A percentile compares a stretch with the other conserved stretches of the same genome.
phyloP scores from a whole-genome alignment of 2,797 vertebrate species.

The Coreius guichenoti region DNA sequence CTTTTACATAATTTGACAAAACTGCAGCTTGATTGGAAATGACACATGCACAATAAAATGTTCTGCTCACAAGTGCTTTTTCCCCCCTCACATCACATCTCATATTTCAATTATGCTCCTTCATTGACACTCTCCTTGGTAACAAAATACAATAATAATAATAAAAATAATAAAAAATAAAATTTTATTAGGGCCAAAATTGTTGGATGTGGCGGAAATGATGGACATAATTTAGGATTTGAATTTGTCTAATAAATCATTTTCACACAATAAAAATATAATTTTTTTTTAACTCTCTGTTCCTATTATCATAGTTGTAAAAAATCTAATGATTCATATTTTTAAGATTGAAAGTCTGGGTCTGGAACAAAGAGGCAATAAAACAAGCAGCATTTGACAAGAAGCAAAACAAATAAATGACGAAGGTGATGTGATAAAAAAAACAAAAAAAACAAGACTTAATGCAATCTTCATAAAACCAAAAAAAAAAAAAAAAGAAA shows the following conservation, averaged over 20 bases:
- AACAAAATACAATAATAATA: not conserved
- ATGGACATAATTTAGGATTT: not conserved
- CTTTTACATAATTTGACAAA: not conserved
- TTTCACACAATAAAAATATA: not conserved
- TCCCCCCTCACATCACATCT: not conserved
- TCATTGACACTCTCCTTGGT: not conserved
- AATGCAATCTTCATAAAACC: not conserved
- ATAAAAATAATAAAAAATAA: not conserved
- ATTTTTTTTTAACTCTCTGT: not conserved
- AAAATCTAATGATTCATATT: not conserved
- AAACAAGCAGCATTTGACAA: not conserved
- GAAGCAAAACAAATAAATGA: not conserved
- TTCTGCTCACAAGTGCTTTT: not conserved
- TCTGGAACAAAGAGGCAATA: not conserved
- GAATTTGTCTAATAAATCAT: not conserved
- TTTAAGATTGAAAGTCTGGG: not conserved
- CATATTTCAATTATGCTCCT: not conserved
- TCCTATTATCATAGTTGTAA: not conserved
- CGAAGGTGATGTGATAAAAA: not conserved
- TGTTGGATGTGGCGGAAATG: not conserved
- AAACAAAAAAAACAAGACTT: too few relatives aligned
- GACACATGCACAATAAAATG: not conserved
- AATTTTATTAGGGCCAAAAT: not conserved
- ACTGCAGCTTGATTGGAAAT: not conserved
- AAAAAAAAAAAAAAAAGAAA: not conserved